Percentiles rank a stretch among this genome's conserved stretches.
These are phyloP conservation scores for Mesopsocus fuscifrons DNA, from an alignment of 2,888 invertebrate species.

Conservation along the genomic window DNA sequence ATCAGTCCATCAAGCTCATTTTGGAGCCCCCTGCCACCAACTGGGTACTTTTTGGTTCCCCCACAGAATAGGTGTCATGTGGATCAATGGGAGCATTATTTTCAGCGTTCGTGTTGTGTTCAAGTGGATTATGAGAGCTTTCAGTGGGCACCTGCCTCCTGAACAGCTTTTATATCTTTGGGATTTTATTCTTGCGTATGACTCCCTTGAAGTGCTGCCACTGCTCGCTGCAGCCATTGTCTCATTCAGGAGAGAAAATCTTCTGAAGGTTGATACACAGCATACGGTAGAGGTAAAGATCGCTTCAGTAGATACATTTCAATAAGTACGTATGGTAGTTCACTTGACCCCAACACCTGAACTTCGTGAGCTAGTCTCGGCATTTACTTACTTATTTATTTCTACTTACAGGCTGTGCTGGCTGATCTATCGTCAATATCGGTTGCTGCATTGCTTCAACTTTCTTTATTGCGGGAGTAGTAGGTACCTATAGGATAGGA, in stretches of 20 bases:
- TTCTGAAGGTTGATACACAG: constrained; percentile 51
- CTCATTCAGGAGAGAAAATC: constrained; percentile 68
- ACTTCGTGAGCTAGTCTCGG: too few relatives aligned
- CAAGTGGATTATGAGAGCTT: constrained; percentile 92
- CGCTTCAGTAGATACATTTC: not conserved
- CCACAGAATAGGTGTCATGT: too few relatives aligned
- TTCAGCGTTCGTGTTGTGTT: constrained; percentile 72
- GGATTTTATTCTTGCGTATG: constrained; percentile 84
- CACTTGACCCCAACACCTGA: not conserved
- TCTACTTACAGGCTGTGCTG: constrained; percentile 42
- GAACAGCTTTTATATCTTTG: constrained; percentile 81
- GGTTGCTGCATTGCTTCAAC: constrained; percentile 65
- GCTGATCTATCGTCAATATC: constrained; percentile 75
- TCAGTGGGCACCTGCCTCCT: constrained; percentile 84
- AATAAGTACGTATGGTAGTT: constrained; percentile 4
- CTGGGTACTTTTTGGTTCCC: too few relatives aligned
- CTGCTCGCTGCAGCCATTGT: constrained; percentile 69
- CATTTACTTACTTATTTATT: not conserved
- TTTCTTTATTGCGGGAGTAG: constrained; percentile 56
- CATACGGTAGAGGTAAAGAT: constrained; percentile 49
- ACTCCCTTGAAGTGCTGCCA: constrained; percentile 76
- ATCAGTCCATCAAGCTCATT: too few relatives aligned
- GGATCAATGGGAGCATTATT: too few relatives aligned
- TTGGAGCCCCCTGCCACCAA: too few relatives aligned
- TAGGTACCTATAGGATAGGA: too few relatives aligned